phyloP scores from a whole-genome alignment of 53 echinoderm and acorn worm species.

The Hippasteria phrygiana region DNA sequence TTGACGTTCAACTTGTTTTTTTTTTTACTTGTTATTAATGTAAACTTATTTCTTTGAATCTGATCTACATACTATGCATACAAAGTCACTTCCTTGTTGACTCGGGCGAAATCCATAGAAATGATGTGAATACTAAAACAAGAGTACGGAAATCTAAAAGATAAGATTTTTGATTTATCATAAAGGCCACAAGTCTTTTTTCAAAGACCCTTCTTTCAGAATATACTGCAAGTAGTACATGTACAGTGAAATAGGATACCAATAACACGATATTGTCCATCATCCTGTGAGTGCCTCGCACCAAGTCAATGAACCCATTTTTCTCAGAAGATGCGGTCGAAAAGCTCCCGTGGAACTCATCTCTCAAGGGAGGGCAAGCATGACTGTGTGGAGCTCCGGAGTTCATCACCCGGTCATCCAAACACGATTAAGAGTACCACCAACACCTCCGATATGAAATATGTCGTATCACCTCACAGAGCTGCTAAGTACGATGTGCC shows the following conservation, averaged over 20 bases:
- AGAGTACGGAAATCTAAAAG: too few relatives aligned
- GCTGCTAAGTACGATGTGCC: background rate
- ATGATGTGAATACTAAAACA: too few relatives aligned
- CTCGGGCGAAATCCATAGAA: too few relatives aligned
- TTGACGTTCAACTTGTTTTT: too few relatives aligned
- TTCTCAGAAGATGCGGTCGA: slow-evolving; percentile 1
- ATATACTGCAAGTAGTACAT: background rate
- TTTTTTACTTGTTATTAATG: too few relatives aligned
- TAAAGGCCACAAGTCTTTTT: background rate
- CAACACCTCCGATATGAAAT: background rate
- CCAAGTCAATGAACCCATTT: slow-evolving; percentile 9
- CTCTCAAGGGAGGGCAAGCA: background rate
- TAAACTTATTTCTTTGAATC: too few relatives aligned
- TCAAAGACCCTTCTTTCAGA: background rate
- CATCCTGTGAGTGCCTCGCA: background rate
- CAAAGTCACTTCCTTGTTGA: too few relatives aligned
- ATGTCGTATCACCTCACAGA: background rate
- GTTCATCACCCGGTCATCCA: slow-evolving; percentile 26
- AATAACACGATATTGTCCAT: background rate
- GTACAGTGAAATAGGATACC: background rate
- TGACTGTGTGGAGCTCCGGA: background rate
- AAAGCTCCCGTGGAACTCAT: background rate
- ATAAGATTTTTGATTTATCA: background rate
- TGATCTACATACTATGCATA: too few relatives aligned
- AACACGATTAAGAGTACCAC: background rate